These are phyloP conservation scores for Magallana ariakensis DNA, from an alignment of 1,140 invertebrate genomes.

Conservation along the genomic window DNA sequence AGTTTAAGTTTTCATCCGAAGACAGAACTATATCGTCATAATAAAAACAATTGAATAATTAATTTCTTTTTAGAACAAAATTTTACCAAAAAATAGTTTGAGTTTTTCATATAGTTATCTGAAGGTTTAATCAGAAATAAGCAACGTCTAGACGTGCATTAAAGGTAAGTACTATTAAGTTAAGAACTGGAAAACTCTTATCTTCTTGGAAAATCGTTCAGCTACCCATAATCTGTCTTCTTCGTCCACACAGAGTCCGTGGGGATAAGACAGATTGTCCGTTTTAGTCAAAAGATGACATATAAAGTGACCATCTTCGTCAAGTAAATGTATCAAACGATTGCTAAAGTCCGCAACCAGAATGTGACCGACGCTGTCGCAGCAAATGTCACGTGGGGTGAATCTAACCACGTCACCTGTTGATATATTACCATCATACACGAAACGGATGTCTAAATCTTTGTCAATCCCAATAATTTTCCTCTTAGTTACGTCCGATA, in stretches of 20 bases:
- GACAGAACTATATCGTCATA: no score
- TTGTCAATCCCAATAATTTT: background rate
- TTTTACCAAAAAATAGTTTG: no score
- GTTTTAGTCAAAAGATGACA: background rate
- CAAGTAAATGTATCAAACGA: background rate
- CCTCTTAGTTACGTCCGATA: background rate
- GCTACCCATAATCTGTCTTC: slow-evolving; percentile 5
- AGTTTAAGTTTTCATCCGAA: no score
- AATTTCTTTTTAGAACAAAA: no score
- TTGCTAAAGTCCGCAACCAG: slow-evolving; percentile 19
- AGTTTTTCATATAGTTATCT: no score
- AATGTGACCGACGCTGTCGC: slow-evolving; percentile 17
- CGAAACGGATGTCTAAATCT: background rate
- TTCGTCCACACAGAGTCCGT: slow-evolving; percentile 1
- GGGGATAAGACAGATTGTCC: background rate
- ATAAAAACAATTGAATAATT: no score
- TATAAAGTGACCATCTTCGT: slow-evolving; percentile 19
- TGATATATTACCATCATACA: background rate
- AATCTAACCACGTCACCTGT: background rate
- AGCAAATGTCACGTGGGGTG: slow-evolving; percentile 17
- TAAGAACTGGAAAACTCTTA: background rate
- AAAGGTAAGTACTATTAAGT: no score
- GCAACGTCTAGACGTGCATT: no score
- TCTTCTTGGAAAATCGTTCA: slow-evolving; percentile 14
- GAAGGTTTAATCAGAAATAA: no score